phyloP scores from a whole-genome alignment of 2,113 vertebrate genomes.

The Seriola dumerili region DNA sequence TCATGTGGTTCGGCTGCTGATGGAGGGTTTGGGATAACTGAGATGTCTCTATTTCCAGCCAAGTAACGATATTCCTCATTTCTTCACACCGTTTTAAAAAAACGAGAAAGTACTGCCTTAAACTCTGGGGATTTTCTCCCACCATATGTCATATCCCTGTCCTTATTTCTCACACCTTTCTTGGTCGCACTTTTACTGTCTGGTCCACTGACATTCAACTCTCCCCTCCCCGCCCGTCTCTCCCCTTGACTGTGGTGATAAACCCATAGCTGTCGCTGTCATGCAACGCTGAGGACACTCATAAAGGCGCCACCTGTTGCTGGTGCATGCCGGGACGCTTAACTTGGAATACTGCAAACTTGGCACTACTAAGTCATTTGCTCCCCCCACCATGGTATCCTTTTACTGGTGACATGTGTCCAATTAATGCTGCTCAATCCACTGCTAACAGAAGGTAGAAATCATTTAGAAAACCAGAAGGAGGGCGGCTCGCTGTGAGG shows the following conservation, averaged over 20 bases:
- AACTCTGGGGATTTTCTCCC: background rate
- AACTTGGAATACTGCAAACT: conserved; percentile 75
- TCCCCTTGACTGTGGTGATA: conserved; percentile 48
- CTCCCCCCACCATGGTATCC: conserved; percentile 28
- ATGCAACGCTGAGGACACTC: conserved; percentile 53
- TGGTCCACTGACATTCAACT: conserved; percentile 36
- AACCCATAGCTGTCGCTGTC: conserved; percentile 57
- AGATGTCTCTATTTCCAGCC: conserved; percentile 77
- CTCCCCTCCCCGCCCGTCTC: conserved; percentile 20
- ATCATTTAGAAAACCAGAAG: conserved; percentile 31
- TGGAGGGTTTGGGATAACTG: conserved; percentile 46
- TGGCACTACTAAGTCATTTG: conserved; percentile 57
- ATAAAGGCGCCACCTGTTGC: conserved; percentile 78
- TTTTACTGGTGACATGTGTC: conserved; percentile 63
- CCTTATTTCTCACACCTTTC: background rate
- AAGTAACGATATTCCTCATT: conserved; percentile 48
- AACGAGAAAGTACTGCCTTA: conserved; percentile 12
- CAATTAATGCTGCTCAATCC: conserved; percentile 61
- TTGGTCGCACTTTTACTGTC: background rate
- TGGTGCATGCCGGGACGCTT: conserved; percentile 67
- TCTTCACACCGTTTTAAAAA: conserved; percentile 23
- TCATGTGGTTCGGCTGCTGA: conserved; percentile 53
- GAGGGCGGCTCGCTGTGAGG: background rate
- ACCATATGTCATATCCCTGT: background rate
- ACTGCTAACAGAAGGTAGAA: conserved; percentile 36